phyloP scores from a whole-genome alignment of 2,888 invertebrate genomes.

The Ecliptopera silaceata region DNA sequence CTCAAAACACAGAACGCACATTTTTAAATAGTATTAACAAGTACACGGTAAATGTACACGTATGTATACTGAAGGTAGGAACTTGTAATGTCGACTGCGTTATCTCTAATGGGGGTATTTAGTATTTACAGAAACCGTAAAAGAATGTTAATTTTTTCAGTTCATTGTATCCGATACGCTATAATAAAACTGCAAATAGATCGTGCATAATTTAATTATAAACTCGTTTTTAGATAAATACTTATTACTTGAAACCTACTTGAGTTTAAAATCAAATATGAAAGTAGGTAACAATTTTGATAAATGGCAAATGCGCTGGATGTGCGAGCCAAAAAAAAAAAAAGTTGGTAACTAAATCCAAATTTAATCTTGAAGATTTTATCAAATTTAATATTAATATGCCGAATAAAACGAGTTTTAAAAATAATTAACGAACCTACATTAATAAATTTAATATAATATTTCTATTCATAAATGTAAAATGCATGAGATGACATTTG shows the following conservation, averaged over 20 bases:
- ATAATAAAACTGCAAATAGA: slow-evolving; percentile 37
- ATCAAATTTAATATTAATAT: too few species aligned
- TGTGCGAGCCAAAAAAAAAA: too few species aligned
- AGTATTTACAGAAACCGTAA: slow-evolving; percentile 13
- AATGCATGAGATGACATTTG: slow-evolving; percentile 30
- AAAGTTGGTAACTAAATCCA: too few species aligned
- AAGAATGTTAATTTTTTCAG: slow-evolving; percentile 19
- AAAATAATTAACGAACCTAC: not conserved
- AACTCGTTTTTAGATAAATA: slow-evolving; percentile 1
- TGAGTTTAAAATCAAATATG: too few species aligned
- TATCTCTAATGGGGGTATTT: slow-evolving; percentile 22
- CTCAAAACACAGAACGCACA: not conserved
- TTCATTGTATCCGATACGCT: slow-evolving; percentile 26
- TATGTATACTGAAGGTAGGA: not conserved
- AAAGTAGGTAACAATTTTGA: too few species aligned
- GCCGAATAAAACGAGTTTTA: not conserved
- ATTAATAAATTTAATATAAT: not conserved
- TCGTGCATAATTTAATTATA: slow-evolving; percentile 22
- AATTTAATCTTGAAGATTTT: too few species aligned
- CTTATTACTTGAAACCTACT: too few species aligned
- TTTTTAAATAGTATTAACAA: not conserved
- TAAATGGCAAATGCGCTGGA: too few species aligned
- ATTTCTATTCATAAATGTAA: slow-evolving; percentile 16
- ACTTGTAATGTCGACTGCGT: slow-evolving; percentile 5
- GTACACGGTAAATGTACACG: not conserved